These are phyloP conservation scores for Myopa tessellatipennis DNA, from an alignment of 2,888 invertebrate species.

Conservation along the genomic window DNA sequence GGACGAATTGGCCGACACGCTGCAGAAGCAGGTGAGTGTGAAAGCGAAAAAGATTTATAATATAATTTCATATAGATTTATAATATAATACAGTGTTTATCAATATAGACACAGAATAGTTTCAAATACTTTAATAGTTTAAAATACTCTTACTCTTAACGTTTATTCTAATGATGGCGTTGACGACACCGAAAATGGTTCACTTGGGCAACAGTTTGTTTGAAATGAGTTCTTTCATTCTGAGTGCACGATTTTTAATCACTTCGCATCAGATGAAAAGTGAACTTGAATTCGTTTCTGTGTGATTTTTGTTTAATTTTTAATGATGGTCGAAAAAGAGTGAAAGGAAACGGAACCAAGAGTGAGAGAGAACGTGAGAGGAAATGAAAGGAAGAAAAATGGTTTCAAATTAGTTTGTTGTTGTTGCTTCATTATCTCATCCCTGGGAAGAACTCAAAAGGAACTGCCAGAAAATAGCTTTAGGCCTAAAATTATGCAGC, in stretches of 20 bases:
- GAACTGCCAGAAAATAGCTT: background rate
- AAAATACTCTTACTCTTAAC: too few species aligned
- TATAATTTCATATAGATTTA: too few species aligned
- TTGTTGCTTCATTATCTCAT: background rate
- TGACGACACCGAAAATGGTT: background rate
- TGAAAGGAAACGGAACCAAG: background rate
- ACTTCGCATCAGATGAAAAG: too few species aligned
- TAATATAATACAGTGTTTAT: too few species aligned
- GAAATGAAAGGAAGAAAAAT: background rate
- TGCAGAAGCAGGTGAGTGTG: conserved; percentile 77
- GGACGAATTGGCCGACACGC: conserved; percentile 72
- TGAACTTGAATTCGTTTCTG: too few species aligned
- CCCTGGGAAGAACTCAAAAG: background rate
- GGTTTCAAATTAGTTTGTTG: background rate
- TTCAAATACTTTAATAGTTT: too few species aligned
- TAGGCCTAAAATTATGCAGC: background rate
- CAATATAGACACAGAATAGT: too few species aligned
- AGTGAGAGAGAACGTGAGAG: background rate
- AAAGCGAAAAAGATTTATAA: too few species aligned
- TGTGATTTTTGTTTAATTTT: too few species aligned
- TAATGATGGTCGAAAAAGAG: too few species aligned
- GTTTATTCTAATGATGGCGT: background rate
- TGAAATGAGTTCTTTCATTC: background rate
- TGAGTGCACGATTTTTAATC: too few species aligned
- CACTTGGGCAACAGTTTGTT: background rate